phyloP scores from a whole-genome alignment of 1,140 invertebrate species.

The Hydropsyche tenuis region DNA sequence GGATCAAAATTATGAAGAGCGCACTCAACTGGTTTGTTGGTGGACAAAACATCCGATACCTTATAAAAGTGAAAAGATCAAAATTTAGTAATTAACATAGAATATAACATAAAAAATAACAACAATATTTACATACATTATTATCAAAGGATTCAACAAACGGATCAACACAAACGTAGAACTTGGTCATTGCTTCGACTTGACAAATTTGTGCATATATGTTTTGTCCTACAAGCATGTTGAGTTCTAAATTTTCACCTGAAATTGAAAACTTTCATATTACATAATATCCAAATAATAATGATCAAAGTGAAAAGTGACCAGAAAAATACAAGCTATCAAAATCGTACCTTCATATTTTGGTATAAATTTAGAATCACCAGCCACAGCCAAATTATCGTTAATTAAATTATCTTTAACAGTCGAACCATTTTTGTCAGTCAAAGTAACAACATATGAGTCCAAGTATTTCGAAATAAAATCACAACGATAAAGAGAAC shows the following conservation, averaged over 20 bases:
- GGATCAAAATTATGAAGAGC: neutral
- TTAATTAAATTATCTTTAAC: slow-evolving; percentile 54
- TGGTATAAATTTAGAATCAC: neutral
- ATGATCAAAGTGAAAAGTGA: neutral
- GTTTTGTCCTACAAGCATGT: slow-evolving; percentile 55
- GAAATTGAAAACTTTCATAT: slow-evolving; percentile 4
- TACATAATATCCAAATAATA: neutral
- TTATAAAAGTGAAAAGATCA: too few relatives aligned
- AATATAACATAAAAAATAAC: neutral
- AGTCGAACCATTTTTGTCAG: slow-evolving; percentile 54
- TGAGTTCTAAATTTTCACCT: slow-evolving; percentile 49
- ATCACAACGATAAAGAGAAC: slow-evolving; percentile 60
- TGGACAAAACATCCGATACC: neutral
- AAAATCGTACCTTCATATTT: slow-evolving; percentile 19
- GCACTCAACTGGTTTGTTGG: slow-evolving; percentile 20
- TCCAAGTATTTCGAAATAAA: slow-evolving; percentile 57
- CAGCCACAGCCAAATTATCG: slow-evolving; percentile 55
- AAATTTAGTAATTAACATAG: too few relatives aligned
- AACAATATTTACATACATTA: neutral
- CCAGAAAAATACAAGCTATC: neutral
- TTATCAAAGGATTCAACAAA: slow-evolving; percentile 48
- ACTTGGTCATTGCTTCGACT: slow-evolving; percentile 54
- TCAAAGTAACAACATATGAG: slow-evolving; percentile 63
- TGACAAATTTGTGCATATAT: slow-evolving; percentile 55
- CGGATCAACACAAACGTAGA: slow-evolving; percentile 56